Percentiles rank a stretch among this genome's conserved stretches.
phyloP scores from a whole-genome alignment of 2,113 vertebrate species.

The Nipponia nippon region DNA sequence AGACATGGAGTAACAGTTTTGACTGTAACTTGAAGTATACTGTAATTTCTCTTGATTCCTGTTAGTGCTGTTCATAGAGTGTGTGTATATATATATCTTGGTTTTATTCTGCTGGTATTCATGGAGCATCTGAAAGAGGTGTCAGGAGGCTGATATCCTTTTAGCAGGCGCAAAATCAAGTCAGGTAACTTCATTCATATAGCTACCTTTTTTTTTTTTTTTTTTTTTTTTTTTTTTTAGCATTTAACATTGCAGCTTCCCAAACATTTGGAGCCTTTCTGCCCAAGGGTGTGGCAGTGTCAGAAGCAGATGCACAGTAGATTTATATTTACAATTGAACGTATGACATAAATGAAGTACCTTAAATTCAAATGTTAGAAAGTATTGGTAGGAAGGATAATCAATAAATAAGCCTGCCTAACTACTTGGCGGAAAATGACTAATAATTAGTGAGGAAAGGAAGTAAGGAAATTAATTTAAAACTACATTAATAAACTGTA shows the following conservation, averaged over 20 bases:
- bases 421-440: not conserved
- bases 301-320: not conserved
- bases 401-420: not conserved
- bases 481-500: not conserved
- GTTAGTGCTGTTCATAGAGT: not conserved
- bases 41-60: not conserved
- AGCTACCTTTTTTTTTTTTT: not conserved
- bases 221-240: too few species aligned
- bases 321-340: not conserved
- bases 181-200: conserved; percentile 15
- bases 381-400: not conserved
- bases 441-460: not conserved
- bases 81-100: not conserved
- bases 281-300: not conserved
- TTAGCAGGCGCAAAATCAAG: conserved; percentile 14
- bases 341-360: not conserved
- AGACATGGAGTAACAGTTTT: not conserved
- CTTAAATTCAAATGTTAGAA: not conserved
- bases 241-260: conserved; percentile 4
- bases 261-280: not conserved
- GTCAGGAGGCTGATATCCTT: conserved; percentile 3
- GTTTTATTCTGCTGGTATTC: conserved; percentile 8
- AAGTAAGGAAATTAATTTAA: not conserved
- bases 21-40: not conserved
- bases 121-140: conserved; percentile 4